Base-by-base conservation (phyloP, 2,113 vertebrate species). In the Otus sunia region DNA sequence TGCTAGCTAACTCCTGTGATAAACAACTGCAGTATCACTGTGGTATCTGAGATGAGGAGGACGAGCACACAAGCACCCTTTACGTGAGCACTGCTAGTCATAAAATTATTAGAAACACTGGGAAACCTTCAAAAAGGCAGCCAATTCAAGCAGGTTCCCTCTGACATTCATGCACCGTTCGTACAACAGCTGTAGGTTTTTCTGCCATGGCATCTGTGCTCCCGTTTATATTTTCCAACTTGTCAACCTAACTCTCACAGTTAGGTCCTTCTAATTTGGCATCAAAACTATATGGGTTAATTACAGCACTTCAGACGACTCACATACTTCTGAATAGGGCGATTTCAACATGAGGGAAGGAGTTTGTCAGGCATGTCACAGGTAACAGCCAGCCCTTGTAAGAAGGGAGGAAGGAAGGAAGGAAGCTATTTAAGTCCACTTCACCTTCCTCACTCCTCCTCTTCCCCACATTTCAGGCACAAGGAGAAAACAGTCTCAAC, bases 261-360 rank as follows among this genome's bases (percentile, higher is more conserved):
- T 43, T 58, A 60, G 43, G 66, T n/a, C 73, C 84, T 87, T 81
- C 34, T 30, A 59, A 14, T 59, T 50, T 79, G 92, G 85, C 88
- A 93, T 50, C 74, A 88, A 68, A 91, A 73, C 49, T 30, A 34
- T 14, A 41, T 10, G 45, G 60, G 66, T 88, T 93, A 91, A 94
- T 82, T 85, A 64, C 30, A 76, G 81, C 74, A 79, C 53, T 90
- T 87, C 27, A 37, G 36, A 56, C 4, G 9, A 56, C 43, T 79
- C 0, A 0, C 1, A 17, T 43, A 67, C 47, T 95, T 93, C 64
- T 67, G 81, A 87, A 36, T 2, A 1, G 15, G 26, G 43, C 0
- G 0, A 87, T 71, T 74, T 77, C 49, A 43, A 5, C 27, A 29
- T 0, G 5, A n/a, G 56, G 55, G 59, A 66, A 67, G 76, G 67